Conservation (phyloP, 2,888 invertebrate genomes). For the Parapristionchus giblindavisi region DNA sequence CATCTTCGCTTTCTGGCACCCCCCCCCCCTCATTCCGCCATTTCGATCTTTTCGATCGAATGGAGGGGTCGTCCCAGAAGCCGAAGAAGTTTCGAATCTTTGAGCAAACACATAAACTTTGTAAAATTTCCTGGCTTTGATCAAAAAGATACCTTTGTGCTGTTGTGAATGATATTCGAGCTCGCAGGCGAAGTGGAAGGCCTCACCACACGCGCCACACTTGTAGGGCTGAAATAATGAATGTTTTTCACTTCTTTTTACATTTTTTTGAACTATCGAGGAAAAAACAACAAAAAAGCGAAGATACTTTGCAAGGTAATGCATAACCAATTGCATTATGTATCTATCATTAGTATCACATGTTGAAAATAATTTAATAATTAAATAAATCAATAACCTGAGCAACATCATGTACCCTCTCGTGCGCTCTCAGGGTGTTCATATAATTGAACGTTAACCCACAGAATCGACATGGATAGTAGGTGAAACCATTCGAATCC, state of each 20-base stretch:
- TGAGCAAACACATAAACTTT: too few relatives aligned
- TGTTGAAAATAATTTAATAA: neutral
- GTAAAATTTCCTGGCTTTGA: too few relatives aligned
- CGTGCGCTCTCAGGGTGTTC: slow-evolving; percentile 69
- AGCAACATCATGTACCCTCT: slow-evolving; percentile 66
- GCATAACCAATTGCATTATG: too few relatives aligned
- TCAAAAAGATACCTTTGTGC: slow-evolving; percentile 54
- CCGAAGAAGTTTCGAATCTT: too few relatives aligned
- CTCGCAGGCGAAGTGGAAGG: slow-evolving; percentile 67
- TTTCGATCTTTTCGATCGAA: too few relatives aligned
- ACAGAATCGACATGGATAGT: slow-evolving; percentile 68
- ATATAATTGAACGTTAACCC: slow-evolving; percentile 69
- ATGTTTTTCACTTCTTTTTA: neutral
- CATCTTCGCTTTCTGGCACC: too few relatives aligned
- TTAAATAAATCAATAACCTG: slow-evolving; percentile 49
- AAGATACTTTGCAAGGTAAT: too few relatives aligned
- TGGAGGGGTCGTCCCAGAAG: too few relatives aligned
- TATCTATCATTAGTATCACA: neutral
- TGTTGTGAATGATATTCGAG: slow-evolving; percentile 65
- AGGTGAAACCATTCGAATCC: slow-evolving; percentile 67
- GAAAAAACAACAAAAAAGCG: too few relatives aligned
- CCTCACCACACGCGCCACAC: slow-evolving; percentile 66
- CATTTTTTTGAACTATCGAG: too few relatives aligned
- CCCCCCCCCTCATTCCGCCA: too few relatives aligned
- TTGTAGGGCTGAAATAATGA: slow-evolving; percentile 61